These are phyloP conservation scores for Lethenteron camtschaticum DNA, from an alignment of 2,113 vertebrate genomes.

Conservation along the genomic window DNA sequence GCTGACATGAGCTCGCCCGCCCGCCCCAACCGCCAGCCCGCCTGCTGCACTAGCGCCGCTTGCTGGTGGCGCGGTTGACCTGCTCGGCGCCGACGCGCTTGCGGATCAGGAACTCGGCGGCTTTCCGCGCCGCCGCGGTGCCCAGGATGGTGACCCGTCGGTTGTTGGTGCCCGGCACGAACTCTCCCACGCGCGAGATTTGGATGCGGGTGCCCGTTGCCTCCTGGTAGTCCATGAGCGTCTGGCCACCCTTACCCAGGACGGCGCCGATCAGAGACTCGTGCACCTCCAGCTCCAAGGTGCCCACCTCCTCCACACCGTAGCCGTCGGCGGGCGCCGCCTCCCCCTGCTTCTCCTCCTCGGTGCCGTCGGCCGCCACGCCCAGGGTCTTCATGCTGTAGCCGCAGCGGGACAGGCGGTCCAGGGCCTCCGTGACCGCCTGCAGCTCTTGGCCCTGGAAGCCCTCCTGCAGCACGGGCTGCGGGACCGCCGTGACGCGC, in stretches of 20 bases:
- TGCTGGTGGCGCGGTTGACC: neutral
- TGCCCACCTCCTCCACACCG: neutral
- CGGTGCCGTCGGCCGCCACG: neutral
- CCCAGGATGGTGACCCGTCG: neutral
- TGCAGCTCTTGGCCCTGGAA: slow-evolving; percentile 1
- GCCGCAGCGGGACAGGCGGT: neutral
- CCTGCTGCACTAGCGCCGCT: neutral
- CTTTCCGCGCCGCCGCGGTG: slow-evolving; percentile 1
- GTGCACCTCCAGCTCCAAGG: slow-evolving; percentile 5
- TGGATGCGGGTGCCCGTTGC: slow-evolving; percentile 2
- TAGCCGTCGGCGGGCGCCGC: neutral
- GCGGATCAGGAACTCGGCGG: slow-evolving; percentile 3
- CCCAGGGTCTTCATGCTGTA: slow-evolving; percentile 2
- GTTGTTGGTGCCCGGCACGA: slow-evolving; percentile 1
- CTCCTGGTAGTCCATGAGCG: slow-evolving; percentile 5
- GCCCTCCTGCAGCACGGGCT: neutral
- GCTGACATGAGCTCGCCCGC: too few relatives aligned
- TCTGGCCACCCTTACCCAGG: slow-evolving; percentile 4
- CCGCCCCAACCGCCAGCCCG: too few relatives aligned
- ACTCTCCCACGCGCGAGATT: neutral
- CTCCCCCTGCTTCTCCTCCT: neutral
- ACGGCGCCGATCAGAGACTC: neutral
- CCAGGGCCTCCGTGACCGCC: neutral
- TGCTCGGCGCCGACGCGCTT: slow-evolving; percentile 1
- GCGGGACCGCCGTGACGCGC: neutral